Conservation (phyloP, 2,113 vertebrate species). For the Chamaetylas fuelleborni region DNA sequence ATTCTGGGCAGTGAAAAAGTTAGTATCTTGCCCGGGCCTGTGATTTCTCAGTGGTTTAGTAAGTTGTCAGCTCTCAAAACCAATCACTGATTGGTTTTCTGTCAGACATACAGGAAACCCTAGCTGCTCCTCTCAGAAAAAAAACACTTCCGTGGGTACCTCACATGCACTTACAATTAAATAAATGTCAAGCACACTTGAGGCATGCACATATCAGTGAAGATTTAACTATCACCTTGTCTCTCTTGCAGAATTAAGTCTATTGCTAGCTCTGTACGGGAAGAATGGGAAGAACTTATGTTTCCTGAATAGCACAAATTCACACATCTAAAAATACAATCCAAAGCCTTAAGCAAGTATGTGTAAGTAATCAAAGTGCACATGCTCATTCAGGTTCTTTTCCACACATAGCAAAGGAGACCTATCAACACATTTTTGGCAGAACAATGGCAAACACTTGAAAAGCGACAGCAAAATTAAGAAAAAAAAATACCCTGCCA, state of each 20-base stretch:
- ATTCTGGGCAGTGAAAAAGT: no score
- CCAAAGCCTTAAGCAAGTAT: background rate
- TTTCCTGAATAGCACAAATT: background rate
- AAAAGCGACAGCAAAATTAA: background rate
- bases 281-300: background rate
- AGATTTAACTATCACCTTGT: background rate
- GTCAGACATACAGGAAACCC: no score
- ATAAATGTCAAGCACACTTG: background rate
- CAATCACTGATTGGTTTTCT: no score
- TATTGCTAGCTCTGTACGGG: background rate
- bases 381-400: background rate
- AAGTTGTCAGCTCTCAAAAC: no score
- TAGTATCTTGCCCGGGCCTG: no score
- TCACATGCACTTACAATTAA: background rate
- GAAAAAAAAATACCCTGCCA: background rate
- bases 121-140: no score
- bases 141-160: no score
- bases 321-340: background rate
- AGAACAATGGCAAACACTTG: background rate
- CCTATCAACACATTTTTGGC: background rate
- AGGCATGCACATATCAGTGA: rapidly evolving
- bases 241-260: background rate
- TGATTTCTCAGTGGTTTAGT: no score
- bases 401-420: background rate
- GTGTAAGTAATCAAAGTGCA: background rate